Base-by-base conservation (phyloP, 1,140 invertebrate species). In the Tetragnatha versicolor region DNA sequence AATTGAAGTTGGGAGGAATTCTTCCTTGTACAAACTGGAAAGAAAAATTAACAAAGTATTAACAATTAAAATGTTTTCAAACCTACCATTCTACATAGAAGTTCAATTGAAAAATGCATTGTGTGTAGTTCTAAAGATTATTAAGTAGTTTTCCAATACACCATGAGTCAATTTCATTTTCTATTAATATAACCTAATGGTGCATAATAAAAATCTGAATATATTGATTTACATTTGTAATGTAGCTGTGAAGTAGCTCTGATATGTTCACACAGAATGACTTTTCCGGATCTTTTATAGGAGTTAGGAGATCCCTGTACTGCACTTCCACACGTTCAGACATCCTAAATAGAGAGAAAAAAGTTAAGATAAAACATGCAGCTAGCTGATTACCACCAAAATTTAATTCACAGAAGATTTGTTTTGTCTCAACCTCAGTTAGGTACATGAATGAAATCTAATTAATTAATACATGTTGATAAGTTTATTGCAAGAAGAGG, bases 281-380 rank as follows among this genome's bases (percentile, higher is more conserved):
- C 12, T n/a, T 17, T 29, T 66, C 39, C n/a, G 63, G 39, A 47
- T 66, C 63, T 22, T 66, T 66, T 9, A 66, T n/a, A 47, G 63
- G 63, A 27, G 27, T 27, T 1, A 66, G 10, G n/a, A 66, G 42
- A 17, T 66, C 63, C 1, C 27, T 39, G 37, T 29, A 66, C 0
- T 61, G 17, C 25, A 12, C 9, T 14, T 65, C 61, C 6, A 42
- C 5, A 25, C 35, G 0, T 14, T 7, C 10, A 45, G 61, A 2
- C 61, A 65, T 65, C 17, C 12, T 65, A 14, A 27, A 0, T 27
- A 10, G 25, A 53, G 20, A n/a, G 20, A 22, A 7, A 25, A 6
- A 51, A 9, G 20, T 4, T 4, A 17, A 27, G 5, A 12, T 10
- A 53, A 17, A 9, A n/a, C n/a, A n/a, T n/a, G n/a, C n/a, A n/a